Evolutionary conservation across 2,113 vertebrate species (phyloP).

Genomic region (Etheostoma spectabile): DNA sequence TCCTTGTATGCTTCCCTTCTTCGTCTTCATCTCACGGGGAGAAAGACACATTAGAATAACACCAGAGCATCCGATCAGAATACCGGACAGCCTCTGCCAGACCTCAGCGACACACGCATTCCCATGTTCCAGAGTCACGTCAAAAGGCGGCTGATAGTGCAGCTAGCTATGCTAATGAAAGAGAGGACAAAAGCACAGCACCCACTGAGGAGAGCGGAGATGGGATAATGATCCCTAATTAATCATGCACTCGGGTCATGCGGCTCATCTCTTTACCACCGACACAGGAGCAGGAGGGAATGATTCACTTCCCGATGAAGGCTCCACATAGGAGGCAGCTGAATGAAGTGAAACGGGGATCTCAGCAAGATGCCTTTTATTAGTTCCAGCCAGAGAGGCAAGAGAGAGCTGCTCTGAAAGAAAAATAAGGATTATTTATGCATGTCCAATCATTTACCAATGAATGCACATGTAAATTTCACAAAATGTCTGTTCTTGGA

Average conservation of each 20-base stretch:
- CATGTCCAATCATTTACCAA: slow-evolving; percentile 49
- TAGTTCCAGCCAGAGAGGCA: slow-evolving; percentile 44
- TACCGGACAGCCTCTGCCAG: slow-evolving; percentile 41
- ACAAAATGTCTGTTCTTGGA: not conserved
- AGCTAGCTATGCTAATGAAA: slow-evolving; percentile 66
- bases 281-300: slow-evolving; percentile 55
- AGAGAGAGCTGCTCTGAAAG: slow-evolving; percentile 39
- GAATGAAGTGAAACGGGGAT: slow-evolving; percentile 58
- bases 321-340: slow-evolving; percentile 58
- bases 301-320: slow-evolving; percentile 74
- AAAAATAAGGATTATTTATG: slow-evolving; percentile 31
- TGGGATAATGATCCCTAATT: slow-evolving; percentile 81
- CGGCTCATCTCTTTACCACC: slow-evolving; percentile 59
- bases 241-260: slow-evolving; percentile 73
- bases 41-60: not conserved
- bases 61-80: slow-evolving; percentile 13
- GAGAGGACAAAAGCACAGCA: slow-evolving; percentile 73
- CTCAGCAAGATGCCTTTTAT: slow-evolving; percentile 51
- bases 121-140: slow-evolving; percentile 36
- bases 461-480: slow-evolving; percentile 29
- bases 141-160: slow-evolving; percentile 45
- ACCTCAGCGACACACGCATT: slow-evolving; percentile 42
- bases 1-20: slow-evolving; percentile 17
- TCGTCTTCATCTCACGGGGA: not conserved
- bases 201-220: slow-evolving; percentile 73